Percentiles rank a stretch among this genome's conserved stretches.
phyloP scores from a whole-genome alignment of 2,797 vertebrate genomes.

The Microcaecilia unicolor region DNA sequence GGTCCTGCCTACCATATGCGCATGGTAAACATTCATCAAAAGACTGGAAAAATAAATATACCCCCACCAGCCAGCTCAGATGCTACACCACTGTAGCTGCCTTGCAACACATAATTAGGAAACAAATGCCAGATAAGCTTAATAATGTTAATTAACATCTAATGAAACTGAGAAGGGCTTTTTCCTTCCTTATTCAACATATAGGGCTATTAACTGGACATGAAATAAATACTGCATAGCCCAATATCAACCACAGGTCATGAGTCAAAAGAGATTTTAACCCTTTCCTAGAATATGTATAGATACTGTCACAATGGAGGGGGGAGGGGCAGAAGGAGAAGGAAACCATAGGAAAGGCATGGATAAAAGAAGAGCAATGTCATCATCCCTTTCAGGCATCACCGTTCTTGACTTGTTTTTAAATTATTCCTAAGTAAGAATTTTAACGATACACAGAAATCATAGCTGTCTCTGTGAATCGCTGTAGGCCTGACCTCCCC shows the following conservation, averaged over 20 bases:
- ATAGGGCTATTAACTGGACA: slow-evolving; percentile 42
- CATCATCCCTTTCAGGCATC: slow-evolving; percentile 41
- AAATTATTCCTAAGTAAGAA: slow-evolving; percentile 53
- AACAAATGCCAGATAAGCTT: slow-evolving; percentile 67
- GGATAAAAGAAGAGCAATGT: slow-evolving; percentile 42
- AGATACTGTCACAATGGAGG: background rate
- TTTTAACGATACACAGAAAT: slow-evolving; percentile 76
- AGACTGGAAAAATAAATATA: slow-evolving; percentile 36
- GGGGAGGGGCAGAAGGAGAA: background rate
- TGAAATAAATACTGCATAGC: slow-evolving; percentile 43
- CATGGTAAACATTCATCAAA: slow-evolving; percentile 17
- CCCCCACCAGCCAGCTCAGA: slow-evolving; percentile 44
- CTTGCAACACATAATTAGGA: slow-evolving; percentile 64
- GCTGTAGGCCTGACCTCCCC: slow-evolving; percentile 73
- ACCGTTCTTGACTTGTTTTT: slow-evolving; percentile 45
- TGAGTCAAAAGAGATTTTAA: background rate
- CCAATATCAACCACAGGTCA: slow-evolving; percentile 26
- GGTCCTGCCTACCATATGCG: slow-evolving; percentile 21
- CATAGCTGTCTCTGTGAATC: slow-evolving; percentile 67
- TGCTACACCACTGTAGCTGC: slow-evolving; percentile 36
- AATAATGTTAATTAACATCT: slow-evolving; percentile 69
- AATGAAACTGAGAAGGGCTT: slow-evolving; percentile 57
- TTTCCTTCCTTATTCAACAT: too few relatives aligned
- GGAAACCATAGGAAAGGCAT: slow-evolving; percentile 20
- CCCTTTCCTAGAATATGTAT: too few relatives aligned